These are phyloP conservation scores for Eupeodes latifasciatus DNA, from an alignment of 2,888 invertebrate species.

Conservation along the genomic window DNA sequence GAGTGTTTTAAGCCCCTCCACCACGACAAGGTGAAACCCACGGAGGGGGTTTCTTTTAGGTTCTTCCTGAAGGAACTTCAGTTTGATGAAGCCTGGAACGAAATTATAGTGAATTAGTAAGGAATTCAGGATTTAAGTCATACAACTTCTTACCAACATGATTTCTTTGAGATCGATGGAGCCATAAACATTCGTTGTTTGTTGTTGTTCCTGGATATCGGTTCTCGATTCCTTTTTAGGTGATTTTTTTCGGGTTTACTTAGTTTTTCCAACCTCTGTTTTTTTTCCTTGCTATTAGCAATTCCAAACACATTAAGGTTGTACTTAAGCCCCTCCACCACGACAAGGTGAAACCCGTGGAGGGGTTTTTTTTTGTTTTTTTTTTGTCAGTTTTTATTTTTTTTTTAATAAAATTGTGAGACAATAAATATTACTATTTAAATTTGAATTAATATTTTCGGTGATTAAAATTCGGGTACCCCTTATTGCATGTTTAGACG, in stretches of 20 bases:
- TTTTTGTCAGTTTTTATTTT: conserved; percentile 22
- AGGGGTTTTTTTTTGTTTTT: not conserved
- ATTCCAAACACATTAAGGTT: not conserved
- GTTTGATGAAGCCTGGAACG: not conserved
- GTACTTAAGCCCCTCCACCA: conserved; percentile 40
- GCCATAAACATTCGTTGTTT: too few species aligned
- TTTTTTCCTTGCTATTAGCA: not conserved
- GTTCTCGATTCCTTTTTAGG: too few species aligned
- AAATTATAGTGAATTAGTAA: not conserved
- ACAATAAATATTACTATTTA: not conserved
- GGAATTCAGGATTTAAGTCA: too few species aligned
- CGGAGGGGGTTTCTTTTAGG: not conserved
- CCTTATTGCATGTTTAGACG: too few species aligned
- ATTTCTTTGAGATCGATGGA: too few species aligned
- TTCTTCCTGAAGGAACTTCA: not conserved
- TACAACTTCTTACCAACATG: too few species aligned
- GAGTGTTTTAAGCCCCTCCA: conserved; percentile 15
- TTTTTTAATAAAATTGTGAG: not conserved
- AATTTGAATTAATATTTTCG: not conserved
- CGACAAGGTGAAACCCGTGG: conserved; percentile 33
- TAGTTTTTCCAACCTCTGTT: conserved; percentile 15
- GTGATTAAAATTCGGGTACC: too few species aligned
- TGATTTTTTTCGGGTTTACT: not conserved
- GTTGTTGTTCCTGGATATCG: too few species aligned
- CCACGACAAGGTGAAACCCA: conserved; percentile 24